Evolutionary conservation across 2,888 invertebrate species (phyloP), one percentile per base, ranked within the genome.

Genomic region (Gymnocheta viridis): DNA sequence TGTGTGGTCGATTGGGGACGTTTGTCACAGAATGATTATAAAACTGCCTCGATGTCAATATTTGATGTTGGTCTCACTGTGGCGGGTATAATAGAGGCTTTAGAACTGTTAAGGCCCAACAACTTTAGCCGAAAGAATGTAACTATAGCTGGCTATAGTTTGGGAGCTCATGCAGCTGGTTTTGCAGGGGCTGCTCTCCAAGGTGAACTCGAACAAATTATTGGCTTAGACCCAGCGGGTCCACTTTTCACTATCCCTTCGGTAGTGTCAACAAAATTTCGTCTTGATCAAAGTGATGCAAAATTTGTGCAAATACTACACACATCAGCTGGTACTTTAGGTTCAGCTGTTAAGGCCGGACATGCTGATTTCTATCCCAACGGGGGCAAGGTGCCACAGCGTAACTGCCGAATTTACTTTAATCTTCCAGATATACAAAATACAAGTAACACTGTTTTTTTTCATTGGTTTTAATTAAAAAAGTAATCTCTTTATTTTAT

Each of bases 351-450:
- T 2, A 91, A 91, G 85, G 88, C 89, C 10, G 92, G 92, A 4
- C 91, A 92, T 82, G 91, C 91, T 0, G 92, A 92, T 78, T 92
- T 91, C 84, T 92, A 90, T 84, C 91, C 92, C 0, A 92, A 92
- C 76, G 92, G 92, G 0, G 91, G 92, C 0, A 87, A 82, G 7
- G 88, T 89, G 0, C 91, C 91, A 2, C 92, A 92, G 85, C 86
- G 87, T 17, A 91, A 91, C 85, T 92, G 92, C 82, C 79, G 82
- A 62, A 85, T 86, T 82, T 86, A 88, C n/a, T 86, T 88, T 81
- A 87, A 88, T 79, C 85, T 89, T 22, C 86, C 86, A n/a, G 89
- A 90, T 56, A 86, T 89, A 86, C 87, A 88, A 74, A 90, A 88
- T 69, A 89, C 89, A 77, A 91, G 91, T 91, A n/a, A n/a, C n/a